These are phyloP conservation scores for Heteromormyrus szaboi DNA, from an alignment of 2,797 vertebrate species.

Conservation along the genomic window DNA sequence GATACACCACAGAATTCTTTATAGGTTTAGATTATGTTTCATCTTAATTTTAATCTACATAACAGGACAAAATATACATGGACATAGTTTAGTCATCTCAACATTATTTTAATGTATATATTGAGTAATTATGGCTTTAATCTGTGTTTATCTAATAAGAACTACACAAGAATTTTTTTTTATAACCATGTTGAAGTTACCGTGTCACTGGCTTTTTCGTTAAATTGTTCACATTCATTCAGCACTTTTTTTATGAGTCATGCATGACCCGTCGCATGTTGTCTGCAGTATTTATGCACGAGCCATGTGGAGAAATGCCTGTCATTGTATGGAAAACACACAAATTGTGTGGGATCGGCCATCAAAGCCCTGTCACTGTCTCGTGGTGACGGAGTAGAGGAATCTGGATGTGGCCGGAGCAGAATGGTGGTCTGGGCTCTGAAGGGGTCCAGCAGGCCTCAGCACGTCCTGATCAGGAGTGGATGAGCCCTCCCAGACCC, in stretches of 20 bases:
- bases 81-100: neutral
- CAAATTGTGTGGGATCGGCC: neutral
- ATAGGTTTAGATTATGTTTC: neutral
- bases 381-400: neutral
- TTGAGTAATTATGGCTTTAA: neutral
- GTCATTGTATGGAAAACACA: neutral
- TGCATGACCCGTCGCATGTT: neutral
- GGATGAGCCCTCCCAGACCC: neutral
- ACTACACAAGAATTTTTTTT: neutral
- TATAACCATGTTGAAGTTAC: neutral
- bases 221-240: neutral
- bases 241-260: neutral
- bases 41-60: neutral
- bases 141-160: neutral
- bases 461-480: conserved; percentile 7
- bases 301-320: neutral
- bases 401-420: neutral
- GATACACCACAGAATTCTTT: neutral
- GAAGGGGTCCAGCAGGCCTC: neutral
- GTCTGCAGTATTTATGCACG: neutral
- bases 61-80: neutral
- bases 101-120: neutral
- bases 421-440: neutral
- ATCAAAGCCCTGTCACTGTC: neutral
- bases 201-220: neutral